Evolutionary conservation across 2,113 vertebrate species (phyloP).

Genomic region (Archocentrus centrarchus): DNA sequence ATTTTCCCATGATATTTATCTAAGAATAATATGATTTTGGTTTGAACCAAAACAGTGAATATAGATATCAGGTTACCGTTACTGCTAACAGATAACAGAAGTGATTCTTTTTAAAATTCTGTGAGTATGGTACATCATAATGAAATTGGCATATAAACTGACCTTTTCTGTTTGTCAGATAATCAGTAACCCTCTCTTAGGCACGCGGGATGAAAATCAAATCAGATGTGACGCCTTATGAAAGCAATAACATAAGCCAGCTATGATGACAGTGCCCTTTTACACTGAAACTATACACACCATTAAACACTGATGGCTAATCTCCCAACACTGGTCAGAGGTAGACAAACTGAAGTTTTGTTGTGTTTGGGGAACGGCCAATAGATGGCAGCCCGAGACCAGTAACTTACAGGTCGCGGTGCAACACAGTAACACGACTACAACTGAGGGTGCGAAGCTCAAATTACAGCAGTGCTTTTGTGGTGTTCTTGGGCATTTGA

Average conservation of each 20-base stretch:
- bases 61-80: neutral
- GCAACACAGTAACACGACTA: neutral
- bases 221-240: neutral
- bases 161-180: constrained; percentile 10
- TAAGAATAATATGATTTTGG: neutral
- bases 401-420: neutral
- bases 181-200: constrained; percentile 7
- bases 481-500: constrained; percentile 44
- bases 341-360: neutral
- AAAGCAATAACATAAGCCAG: neutral
- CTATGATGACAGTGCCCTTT: neutral
- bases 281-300: constrained; percentile 5
- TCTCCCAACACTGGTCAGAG: neutral
- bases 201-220: neutral
- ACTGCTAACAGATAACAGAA: neutral
- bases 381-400: constrained; percentile 52
- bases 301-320: constrained; percentile 5
- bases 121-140: neutral
- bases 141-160: constrained; percentile 13
- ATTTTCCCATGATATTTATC: no score
- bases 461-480: constrained; percentile 6
- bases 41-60: neutral
- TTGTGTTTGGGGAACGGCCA: constrained; percentile 10
- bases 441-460: neutral
- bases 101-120: neutral